Evolutionary conservation across 1,140 invertebrate genomes (phyloP).

Genomic region (Odontomachus brunneus): DNA sequence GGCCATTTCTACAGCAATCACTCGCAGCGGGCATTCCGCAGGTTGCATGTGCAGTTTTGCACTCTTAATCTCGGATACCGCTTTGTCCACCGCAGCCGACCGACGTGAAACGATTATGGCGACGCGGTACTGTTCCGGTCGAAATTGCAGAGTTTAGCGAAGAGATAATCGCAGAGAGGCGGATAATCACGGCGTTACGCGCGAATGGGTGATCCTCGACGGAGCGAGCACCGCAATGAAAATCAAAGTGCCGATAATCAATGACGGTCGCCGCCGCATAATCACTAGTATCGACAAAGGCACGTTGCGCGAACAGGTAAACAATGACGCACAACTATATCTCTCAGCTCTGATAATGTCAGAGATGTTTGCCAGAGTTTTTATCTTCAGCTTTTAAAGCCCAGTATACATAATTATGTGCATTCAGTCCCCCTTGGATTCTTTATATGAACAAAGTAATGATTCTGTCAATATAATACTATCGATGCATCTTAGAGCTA

Average conservation of each 20-base stretch:
- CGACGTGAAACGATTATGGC: slow-evolving; percentile 39
- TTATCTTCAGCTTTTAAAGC: too few relatives aligned
- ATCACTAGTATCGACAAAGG: slow-evolving; percentile 12
- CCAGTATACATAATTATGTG: too few relatives aligned
- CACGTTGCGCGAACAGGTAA: slow-evolving; percentile 16
- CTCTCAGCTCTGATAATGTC: background rate
- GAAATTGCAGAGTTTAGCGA: slow-evolving; percentile 59
- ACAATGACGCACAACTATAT: slow-evolving; percentile 8
- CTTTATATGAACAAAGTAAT: too few relatives aligned
- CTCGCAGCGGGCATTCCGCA: slow-evolving; percentile 9
- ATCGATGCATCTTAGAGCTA: too few relatives aligned
- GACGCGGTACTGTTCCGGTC: slow-evolving; percentile 15
- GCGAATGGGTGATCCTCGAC: slow-evolving; percentile 43
- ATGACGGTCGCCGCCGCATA: slow-evolving; percentile 2
- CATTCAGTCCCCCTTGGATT: too few relatives aligned
- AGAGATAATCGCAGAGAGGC: slow-evolving; percentile 41
- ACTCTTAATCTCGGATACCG: slow-evolving; percentile 47
- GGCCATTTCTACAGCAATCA: slow-evolving; percentile 20
- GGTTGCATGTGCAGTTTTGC: slow-evolving; percentile 19
- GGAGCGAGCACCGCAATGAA: slow-evolving; percentile 19
- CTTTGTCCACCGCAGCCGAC: slow-evolving; percentile 31
- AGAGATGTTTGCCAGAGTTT: too few relatives aligned
- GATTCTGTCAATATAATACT: too few relatives aligned
- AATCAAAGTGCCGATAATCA: slow-evolving; percentile 50
- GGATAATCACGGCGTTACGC: slow-evolving; percentile 52